Percentiles rank a stretch among this genome's conserved stretches.
phyloP scores from a whole-genome alignment of 2,113 vertebrate species.

The Scatophagus argus region DNA sequence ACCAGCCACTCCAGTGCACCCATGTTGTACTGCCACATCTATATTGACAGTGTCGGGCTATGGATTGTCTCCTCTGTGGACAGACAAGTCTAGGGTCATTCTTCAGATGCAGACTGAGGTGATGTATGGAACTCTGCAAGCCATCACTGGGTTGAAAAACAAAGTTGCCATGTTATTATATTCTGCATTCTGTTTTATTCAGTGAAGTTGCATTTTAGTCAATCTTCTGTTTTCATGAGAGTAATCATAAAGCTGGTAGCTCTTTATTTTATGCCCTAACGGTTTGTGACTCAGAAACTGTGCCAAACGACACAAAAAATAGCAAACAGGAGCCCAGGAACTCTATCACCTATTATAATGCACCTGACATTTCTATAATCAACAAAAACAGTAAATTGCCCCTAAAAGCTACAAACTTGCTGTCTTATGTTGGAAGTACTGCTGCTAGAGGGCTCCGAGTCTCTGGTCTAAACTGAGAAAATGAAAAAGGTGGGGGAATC shows the following conservation, averaged over 20 bases:
- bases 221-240: neutral
- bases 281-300: neutral
- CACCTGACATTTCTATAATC: neutral
- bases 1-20: neutral
- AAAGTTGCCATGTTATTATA: neutral
- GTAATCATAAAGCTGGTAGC: neutral
- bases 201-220: neutral
- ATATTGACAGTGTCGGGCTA: neutral
- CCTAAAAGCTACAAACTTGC: neutral
- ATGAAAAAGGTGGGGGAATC: conserved; percentile 10
- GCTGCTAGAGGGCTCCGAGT: neutral
- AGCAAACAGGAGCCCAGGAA: neutral
- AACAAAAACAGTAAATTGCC: neutral
- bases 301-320: conserved; percentile 6
- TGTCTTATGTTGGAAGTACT: neutral
- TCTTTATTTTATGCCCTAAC: neutral
- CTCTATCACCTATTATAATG: neutral
- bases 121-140: neutral
- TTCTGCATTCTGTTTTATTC: neutral
- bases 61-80: neutral
- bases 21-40: neutral
- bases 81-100: neutral
- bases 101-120: neutral
- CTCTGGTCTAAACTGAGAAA: neutral
- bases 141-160: neutral